Base-by-base conservation (phyloP, 1,140 invertebrate species). In the Physella acuta region DNA sequence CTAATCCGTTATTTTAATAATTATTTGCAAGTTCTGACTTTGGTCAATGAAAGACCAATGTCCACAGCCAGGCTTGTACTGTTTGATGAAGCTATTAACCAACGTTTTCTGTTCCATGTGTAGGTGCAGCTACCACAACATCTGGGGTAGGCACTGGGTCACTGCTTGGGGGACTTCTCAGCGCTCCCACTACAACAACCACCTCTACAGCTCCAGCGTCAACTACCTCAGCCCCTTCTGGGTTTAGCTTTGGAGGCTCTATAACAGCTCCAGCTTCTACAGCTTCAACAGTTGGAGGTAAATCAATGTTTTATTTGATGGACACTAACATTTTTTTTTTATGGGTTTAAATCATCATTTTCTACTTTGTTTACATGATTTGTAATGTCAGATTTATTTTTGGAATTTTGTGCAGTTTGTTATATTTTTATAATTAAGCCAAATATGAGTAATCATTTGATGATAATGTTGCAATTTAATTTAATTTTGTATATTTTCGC, bases 281-380 rank as follows among this genome's bases (percentile, higher is more conserved):
- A 24, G 31, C 56, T 33, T 20, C 36, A 28, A 14, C 51, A 11
- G 30, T 70, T 53, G 34, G 56, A 28, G 14, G 70, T 28, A 59
- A 58, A 56, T 24, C 59, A 67, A 24, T 73, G 16, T 14, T 60
- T 30, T 61, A 72, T 30, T 64, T 69, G 31, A 53, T 73, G 53
- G 34, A 65, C 16, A 24, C 68, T 55, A 20, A 44, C 8, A 20
- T 44, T 20, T 44, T 44, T 44, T 8, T 8, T 8, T 8, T 11
- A 44, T 20, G 8, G 8, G 39, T 20, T 20, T 44, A 44, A 20
- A 44, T 44, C 39, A 44, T 8, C 39, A 11, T 20, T 44, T 11
- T 8, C 8, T 11, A 44, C 20, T 11, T 11, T 11, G 20, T 20
- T 11, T 11, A 44, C 8, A 44, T 44, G 8, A 44, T 20, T 44